Evolutionary conservation across 1,140 invertebrate genomes (phyloP).

Genomic region (Charaxes varanes): DNA sequence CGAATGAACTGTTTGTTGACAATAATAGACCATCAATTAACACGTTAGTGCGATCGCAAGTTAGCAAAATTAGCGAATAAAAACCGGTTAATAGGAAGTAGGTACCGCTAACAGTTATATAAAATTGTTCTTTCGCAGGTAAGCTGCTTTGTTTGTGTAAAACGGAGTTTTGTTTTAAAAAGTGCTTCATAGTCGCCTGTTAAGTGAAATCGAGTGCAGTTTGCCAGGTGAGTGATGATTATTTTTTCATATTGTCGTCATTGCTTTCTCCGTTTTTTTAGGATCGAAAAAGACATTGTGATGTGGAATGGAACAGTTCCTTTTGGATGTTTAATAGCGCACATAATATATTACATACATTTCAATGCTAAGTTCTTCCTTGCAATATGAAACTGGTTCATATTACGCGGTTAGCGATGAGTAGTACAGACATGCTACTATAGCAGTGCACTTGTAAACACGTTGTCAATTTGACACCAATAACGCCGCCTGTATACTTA

Average conservation of each 20-base stretch:
- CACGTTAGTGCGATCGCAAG: constrained; percentile 1
- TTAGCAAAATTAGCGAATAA: constrained; percentile 5
- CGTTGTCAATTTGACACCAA: too few species aligned
- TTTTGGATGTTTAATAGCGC: constrained; percentile 8
- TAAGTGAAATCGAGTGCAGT: constrained; percentile 42
- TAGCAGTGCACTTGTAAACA: too few species aligned
- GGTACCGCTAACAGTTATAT: constrained; percentile 43
- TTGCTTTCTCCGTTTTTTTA: constrained; percentile 37
- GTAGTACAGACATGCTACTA: too few species aligned
- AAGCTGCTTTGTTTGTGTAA: constrained; percentile 36
- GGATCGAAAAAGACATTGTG: constrained; percentile 23
- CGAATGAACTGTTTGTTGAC: background rate
- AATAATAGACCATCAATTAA: background rate
- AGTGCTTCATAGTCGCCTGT: constrained; percentile 32
- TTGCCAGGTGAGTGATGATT: constrained; percentile 32
- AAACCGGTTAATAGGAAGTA: constrained; percentile 41
- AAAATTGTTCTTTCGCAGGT: constrained; percentile 50
- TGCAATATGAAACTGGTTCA: too few species aligned
- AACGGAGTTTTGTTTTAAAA: constrained; percentile 34
- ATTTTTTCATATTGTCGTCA: constrained; percentile 20
- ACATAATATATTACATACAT: too few species aligned
- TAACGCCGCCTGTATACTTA: too few species aligned
- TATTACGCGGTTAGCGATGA: too few species aligned
- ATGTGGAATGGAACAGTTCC: constrained; percentile 16
- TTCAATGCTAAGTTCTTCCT: too few species aligned